phyloP scores from a whole-genome alignment of 2,113 vertebrate genomes.

The Cygnus atratus region DNA sequence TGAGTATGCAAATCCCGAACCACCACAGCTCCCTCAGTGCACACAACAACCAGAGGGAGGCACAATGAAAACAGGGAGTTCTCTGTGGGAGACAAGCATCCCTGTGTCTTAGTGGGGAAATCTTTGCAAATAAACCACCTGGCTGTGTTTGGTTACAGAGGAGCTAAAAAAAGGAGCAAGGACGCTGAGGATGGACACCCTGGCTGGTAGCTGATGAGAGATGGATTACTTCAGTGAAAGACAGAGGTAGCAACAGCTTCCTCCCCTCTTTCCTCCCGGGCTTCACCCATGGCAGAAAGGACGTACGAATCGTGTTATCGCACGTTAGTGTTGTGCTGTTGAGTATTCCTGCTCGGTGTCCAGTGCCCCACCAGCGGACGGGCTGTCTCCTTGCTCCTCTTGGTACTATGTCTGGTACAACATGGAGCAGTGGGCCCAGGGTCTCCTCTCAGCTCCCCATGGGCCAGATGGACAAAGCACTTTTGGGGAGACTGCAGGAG shows the following conservation, averaged over 20 bases:
- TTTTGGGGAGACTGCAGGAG: not conserved
- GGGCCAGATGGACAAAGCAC: not conserved
- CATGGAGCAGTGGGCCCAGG: not conserved
- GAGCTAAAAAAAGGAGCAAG: conserved; percentile 19
- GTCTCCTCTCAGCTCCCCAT: not conserved
- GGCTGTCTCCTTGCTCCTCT: not conserved
- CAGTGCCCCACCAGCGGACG: accelerated
- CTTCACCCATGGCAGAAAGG: not conserved
- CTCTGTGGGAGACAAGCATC: not conserved
- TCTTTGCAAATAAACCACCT: not conserved
- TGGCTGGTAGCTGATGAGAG: not conserved
- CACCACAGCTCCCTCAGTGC: not conserved
- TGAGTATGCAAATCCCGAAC: accelerated
- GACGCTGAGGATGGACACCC: accelerated
- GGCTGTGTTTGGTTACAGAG: not conserved
- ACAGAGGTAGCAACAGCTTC: not conserved
- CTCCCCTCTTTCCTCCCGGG: not conserved
- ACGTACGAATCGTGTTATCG: not conserved
- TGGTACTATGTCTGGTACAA: not conserved
- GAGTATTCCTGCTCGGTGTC: not conserved
- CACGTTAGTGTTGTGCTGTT: not conserved
- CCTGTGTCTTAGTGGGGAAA: not conserved
- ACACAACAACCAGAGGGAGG: not conserved
- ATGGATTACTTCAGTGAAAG: not conserved
- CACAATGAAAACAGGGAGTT: not conserved